Percentiles rank a stretch among this genome's conserved stretches.
These are phyloP conservation scores for Habropoda laboriosa DNA, from an alignment of 1,140 invertebrate genomes.

Conservation along the genomic window DNA sequence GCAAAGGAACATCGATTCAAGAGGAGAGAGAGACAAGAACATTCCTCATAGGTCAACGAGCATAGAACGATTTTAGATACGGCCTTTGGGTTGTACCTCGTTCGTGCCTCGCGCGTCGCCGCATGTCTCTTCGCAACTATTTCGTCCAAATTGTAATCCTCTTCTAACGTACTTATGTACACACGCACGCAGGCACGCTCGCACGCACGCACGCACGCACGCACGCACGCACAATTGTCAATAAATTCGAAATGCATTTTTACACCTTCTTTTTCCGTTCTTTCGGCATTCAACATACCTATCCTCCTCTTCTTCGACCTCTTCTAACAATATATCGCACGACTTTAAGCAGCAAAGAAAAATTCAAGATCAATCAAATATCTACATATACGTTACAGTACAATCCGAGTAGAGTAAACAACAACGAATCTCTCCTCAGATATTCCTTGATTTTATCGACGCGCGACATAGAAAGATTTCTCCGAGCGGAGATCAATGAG, in stretches of 20 bases:
- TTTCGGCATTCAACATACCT: no score
- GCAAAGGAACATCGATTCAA: slow-evolving; percentile 61
- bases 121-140: slow-evolving; percentile 11
- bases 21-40: slow-evolving; percentile 54
- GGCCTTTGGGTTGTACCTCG: slow-evolving; percentile 70
- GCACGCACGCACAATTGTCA: no score
- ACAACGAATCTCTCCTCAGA: not conserved
- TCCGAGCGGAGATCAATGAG: not conserved
- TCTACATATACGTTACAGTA: no score
- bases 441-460: not conserved
- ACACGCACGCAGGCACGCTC: no score
- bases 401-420: not conserved
- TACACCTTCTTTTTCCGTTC: no score
- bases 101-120: slow-evolving; percentile 17
- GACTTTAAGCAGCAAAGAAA: no score
- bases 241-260: no score
- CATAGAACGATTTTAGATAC: slow-evolving; percentile 73
- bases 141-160: slow-evolving; percentile 32
- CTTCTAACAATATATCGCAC: no score
- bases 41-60: slow-evolving; percentile 75
- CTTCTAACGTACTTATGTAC: slow-evolving; percentile 2
- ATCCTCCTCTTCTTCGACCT: no score
- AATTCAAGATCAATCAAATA: no score
- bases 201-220: no score
- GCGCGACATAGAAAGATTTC: not conserved